Evolutionary conservation across 1,140 invertebrate species (phyloP).

Genomic region (Drosophila virilis): DNA sequence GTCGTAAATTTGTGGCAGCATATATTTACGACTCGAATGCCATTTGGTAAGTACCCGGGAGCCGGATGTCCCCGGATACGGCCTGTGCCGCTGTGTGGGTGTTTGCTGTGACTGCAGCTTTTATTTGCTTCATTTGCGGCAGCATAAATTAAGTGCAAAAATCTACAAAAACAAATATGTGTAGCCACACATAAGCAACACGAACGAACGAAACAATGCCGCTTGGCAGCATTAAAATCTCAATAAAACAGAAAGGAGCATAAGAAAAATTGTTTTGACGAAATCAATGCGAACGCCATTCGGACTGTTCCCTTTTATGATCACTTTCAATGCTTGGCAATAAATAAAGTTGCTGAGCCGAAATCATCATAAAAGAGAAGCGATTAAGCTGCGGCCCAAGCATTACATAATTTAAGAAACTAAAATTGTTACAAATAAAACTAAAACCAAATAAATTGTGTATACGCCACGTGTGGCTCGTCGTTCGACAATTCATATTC

Average conservation of each 20-base stretch:
- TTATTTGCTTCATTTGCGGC: constrained; percentile 74
- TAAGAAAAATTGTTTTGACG: constrained; percentile 49
- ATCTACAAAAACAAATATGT: constrained; percentile 56
- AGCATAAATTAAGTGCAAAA: constrained; percentile 78
- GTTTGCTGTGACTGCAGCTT: constrained; percentile 44
- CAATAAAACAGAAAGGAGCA: constrained; percentile 46
- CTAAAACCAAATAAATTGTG: constrained; percentile 45
- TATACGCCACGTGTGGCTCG: constrained; percentile 32
- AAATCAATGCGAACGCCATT: constrained; percentile 40
- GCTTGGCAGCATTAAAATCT: constrained; percentile 31
- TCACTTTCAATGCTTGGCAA: constrained; percentile 35
- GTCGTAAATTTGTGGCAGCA: constrained; percentile 67
- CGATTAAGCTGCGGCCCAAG: constrained; percentile 2
- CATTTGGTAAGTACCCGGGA: constrained; percentile 61
- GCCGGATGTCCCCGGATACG: constrained; percentile 38
- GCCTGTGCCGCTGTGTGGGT: constrained; percentile 10
- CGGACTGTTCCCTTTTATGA: constrained; percentile 37
- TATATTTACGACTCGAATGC: constrained; percentile 78
- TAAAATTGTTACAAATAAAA: constrained; percentile 43
- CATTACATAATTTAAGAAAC: constrained; percentile 39
- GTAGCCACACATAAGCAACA: constrained; percentile 34
- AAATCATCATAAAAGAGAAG: constrained; percentile 32
- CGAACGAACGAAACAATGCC: constrained; percentile 24
- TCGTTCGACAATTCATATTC: constrained; percentile 8
- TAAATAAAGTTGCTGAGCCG: constrained; percentile 34